Evolutionary conservation across 2,888 invertebrate genomes (phyloP).

Genomic region (Drosophila pseudotalamancana): DNA sequence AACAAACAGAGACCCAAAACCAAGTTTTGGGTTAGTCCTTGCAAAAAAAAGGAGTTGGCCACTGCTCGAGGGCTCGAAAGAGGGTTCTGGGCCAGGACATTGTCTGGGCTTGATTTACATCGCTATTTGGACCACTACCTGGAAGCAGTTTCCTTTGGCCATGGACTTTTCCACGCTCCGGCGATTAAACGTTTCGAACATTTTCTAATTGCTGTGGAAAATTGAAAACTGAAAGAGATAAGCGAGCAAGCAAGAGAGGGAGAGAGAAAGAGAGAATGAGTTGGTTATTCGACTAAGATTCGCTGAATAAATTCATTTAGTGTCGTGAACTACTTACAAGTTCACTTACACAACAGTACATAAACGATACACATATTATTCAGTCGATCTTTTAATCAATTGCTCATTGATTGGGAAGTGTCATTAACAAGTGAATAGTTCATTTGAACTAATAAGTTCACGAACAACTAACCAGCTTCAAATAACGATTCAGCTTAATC

Average conservation of each 20-base stretch:
- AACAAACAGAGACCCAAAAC: background rate
- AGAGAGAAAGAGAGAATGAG: background rate
- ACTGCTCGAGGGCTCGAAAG: background rate
- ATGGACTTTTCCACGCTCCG: conserved; percentile 12
- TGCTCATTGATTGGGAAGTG: no score
- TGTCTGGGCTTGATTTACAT: conserved; percentile 47
- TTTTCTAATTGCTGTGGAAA: conserved; percentile 46
- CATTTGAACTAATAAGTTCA: no score
- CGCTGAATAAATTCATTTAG: no score
- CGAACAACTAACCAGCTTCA: no score
- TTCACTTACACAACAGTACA: no score
- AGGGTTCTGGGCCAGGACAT: conserved; percentile 1
- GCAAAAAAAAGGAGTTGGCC: background rate
- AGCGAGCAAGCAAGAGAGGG: no score
- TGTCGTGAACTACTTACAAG: no score
- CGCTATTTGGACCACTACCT: conserved; percentile 43
- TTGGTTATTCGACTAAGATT: no score
- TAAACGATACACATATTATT: no score
- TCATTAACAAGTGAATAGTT: no score
- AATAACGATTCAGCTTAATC: no score
- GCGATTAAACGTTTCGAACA: conserved; percentile 34
- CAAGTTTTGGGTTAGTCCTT: background rate
- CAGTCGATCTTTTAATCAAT: no score
- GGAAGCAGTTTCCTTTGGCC: conserved; percentile 21
- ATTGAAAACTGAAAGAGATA: conserved; percentile 13